phyloP scores from a whole-genome alignment of 2,797 vertebrate genomes.

The Danio jaintianensis region DNA sequence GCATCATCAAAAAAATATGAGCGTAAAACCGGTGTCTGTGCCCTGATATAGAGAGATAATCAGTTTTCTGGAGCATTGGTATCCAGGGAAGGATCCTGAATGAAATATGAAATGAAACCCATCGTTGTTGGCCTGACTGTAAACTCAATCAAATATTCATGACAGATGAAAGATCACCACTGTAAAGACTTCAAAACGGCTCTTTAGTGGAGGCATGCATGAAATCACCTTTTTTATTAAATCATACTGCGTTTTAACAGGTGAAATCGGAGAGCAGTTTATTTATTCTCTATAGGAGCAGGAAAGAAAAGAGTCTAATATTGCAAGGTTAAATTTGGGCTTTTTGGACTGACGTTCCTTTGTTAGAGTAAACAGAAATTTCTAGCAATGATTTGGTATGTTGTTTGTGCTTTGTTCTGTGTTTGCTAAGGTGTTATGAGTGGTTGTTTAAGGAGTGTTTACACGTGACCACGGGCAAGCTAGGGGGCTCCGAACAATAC shows the following conservation, averaged over 20 bases:
- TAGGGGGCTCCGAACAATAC: no score
- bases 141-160: constrained; percentile 49
- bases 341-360: background rate
- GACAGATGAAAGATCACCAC: constrained; percentile 40
- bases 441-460: no score
- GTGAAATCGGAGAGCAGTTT: background rate
- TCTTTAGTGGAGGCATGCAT: constrained; percentile 16
- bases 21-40: constrained; percentile 34
- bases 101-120: constrained; percentile 50
- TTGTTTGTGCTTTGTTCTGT: no score
- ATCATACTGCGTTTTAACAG: constrained; percentile 8
- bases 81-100: constrained; percentile 48
- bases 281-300: background rate
- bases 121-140: constrained; percentile 32
- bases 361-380: no score
- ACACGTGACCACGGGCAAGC: no score
- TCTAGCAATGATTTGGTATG: no score
- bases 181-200: constrained; percentile 24
- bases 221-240: constrained; percentile 15
- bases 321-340: background rate
- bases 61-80: constrained; percentile 37
- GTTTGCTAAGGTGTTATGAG: no score
- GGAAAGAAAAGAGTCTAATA: background rate
- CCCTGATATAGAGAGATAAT: constrained; percentile 36
- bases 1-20: constrained; percentile 49